These are phyloP conservation scores for Glossophaga mutica DNA, from an alignment of 2,797 vertebrate species.

Conservation along the genomic window DNA sequence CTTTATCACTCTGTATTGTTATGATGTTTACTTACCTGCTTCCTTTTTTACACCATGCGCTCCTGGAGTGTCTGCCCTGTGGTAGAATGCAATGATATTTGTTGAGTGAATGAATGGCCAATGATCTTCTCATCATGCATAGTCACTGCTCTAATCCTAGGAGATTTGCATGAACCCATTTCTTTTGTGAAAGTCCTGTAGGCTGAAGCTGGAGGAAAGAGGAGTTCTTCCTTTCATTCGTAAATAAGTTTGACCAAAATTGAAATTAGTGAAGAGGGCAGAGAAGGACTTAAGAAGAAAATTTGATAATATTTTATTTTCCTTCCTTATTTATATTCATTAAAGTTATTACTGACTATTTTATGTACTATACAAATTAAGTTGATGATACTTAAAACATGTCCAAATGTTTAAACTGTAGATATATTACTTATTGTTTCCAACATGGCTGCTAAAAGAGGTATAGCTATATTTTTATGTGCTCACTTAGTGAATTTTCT, in stretches of 20 bases:
- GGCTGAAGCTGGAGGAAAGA: neutral
- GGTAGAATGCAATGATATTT: neutral
- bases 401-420: neutral
- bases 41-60: neutral
- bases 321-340: neutral
- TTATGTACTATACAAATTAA: neutral
- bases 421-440: neutral
- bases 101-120: neutral
- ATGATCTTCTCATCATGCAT: neutral
- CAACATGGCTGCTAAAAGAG: neutral
- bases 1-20: neutral
- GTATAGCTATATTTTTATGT: neutral
- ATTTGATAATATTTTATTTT: neutral
- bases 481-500: neutral
- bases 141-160: neutral
- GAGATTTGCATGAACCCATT: constrained; percentile 1
- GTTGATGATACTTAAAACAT: neutral
- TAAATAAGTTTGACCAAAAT: constrained; percentile 15
- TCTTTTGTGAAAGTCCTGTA: neutral
- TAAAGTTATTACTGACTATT: neutral
- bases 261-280: neutral
- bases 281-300: neutral
- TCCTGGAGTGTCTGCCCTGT: neutral
- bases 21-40: neutral
- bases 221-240: neutral